Evolutionary conservation across 2,888 invertebrate species (phyloP), one percentile per base, ranked within the genome.

Genomic region (Drosophila niveifrons): DNA sequence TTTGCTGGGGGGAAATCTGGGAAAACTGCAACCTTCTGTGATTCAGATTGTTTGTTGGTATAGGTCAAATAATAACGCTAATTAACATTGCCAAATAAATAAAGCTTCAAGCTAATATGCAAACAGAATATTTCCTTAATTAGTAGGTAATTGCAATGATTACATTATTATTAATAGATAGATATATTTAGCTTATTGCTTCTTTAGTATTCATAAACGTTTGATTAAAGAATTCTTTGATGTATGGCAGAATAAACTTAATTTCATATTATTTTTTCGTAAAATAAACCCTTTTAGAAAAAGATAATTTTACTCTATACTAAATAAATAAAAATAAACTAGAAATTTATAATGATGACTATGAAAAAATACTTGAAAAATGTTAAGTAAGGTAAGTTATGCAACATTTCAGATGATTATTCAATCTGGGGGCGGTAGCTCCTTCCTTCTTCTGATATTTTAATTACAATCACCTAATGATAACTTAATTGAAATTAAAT

Each of bases 401-500:
- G 31, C 31, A 56, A 56, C 18, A 31, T 4, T 10, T 34, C 0
- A 34, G 23, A 6, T 4, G 1, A 56, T 56, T 56, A 31, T 34
- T 34, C 18, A 56, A 55, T 9, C n/a, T 11, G 3, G 7, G 13
- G 13, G 43, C 17, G n/a, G 13, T 29, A 11, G 11, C 4, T 8
- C 2, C 2, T 31, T 44, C 15, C 18, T 13, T 43, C n/a, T 31
- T 13, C 10, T 36, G 10, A 23, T 36, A 36, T 17, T 15, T 46
- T 7, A 53, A 46, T 28, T 6, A 28, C 3, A 11, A n/a, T 36
- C 13, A 8, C 9, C 46, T 43, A 52, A 64, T 72, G 63, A 67
- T 64, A 36, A 15, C 31, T 44, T 64, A 67, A 59, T 72, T 53
- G 17, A 29, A 52, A 18, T 46, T 2, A 56, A 58, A 36, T 75